Conservation (phyloP, 2,113 vertebrate species). For the Stomatorhinus ivindoensis region DNA sequence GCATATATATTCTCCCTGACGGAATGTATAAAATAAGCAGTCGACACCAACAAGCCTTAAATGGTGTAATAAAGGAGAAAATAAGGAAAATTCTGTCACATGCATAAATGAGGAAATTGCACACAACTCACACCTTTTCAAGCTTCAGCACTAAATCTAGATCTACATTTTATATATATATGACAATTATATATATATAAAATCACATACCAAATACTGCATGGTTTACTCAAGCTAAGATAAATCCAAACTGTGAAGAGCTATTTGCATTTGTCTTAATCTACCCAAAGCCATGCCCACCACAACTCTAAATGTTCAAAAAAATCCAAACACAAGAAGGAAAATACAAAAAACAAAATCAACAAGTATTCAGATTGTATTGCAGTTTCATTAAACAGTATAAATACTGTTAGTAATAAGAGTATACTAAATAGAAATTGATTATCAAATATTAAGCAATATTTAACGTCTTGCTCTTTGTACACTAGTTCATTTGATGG, state of each 20-base stretch:
- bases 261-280: slow-evolving; percentile 74
- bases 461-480: slow-evolving; percentile 75
- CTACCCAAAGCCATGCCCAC: slow-evolving; percentile 88
- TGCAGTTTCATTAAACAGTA: slow-evolving; percentile 88
- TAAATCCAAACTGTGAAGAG: slow-evolving; percentile 75
- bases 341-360: slow-evolving; percentile 68
- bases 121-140: slow-evolving; percentile 97
- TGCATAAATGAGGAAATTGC: slow-evolving; percentile 99
- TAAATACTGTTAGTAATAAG: slow-evolving; percentile 75
- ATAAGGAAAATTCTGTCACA: slow-evolving; percentile 79
- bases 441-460: slow-evolving; percentile 87
- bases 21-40: slow-evolving; percentile 99
- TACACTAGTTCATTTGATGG: slow-evolving; percentile 76
- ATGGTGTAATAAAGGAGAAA: slow-evolving; percentile 79
- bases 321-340: slow-evolving; percentile 47
- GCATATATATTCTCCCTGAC: slow-evolving; percentile 87
- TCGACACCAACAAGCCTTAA: slow-evolving; percentile 82
- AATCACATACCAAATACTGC: slow-evolving; percentile 75
- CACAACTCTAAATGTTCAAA: slow-evolving; percentile 73
- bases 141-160: slow-evolving; percentile 96
- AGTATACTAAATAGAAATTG: slow-evolving; percentile 82
- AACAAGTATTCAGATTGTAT: slow-evolving; percentile 81
- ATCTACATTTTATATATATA: slow-evolving; percentile 69
- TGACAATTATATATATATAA: slow-evolving; percentile 29
- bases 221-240: slow-evolving; percentile 89